Evolutionary conservation across 92 coral and sea anemone genomes (phyloP).

Genomic region (Siderastrea siderea): DNA sequence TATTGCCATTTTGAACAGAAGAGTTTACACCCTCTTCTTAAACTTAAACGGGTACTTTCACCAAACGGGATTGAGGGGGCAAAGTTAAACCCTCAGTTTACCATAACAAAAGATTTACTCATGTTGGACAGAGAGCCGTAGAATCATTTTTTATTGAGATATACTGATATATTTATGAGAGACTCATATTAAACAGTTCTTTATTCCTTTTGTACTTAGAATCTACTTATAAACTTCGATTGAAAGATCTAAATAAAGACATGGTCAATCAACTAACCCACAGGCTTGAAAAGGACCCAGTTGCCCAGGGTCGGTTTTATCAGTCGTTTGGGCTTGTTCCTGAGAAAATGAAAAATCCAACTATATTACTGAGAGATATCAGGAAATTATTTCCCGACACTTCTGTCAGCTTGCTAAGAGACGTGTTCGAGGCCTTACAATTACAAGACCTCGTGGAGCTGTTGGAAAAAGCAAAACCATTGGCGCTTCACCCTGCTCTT

Average conservation of each 20-base stretch:
- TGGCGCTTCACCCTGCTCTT: conserved; percentile 23
- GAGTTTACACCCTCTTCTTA: too few relatives aligned
- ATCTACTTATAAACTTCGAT: background rate
- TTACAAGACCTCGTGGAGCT: conserved; percentile 18
- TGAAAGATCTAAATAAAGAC: conserved; percentile 6
- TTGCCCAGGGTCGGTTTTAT: background rate
- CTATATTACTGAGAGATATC: background rate
- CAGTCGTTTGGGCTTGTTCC: background rate
- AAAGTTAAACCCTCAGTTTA: too few relatives aligned
- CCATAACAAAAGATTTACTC: too few relatives aligned
- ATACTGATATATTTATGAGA: too few relatives aligned
- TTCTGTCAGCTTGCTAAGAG: conserved; percentile 11
- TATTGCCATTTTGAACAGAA: too few relatives aligned
- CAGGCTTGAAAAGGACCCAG: background rate
- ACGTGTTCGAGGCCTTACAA: conserved; percentile 15
- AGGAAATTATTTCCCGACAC: conserved; percentile 12
- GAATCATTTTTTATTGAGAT: too few relatives aligned
- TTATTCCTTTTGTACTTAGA: background rate
- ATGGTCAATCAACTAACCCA: background rate
- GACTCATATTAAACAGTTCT: too few relatives aligned
- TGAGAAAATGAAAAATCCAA: too few relatives aligned
- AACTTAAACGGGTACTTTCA: too few relatives aligned
- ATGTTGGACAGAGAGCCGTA: too few relatives aligned
- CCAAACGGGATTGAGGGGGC: too few relatives aligned
- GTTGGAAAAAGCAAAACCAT: conserved; percentile 21